Evolutionary conservation across 2,888 invertebrate genomes (phyloP).

Genomic region (Dryocosmus kuriphilus): DNA sequence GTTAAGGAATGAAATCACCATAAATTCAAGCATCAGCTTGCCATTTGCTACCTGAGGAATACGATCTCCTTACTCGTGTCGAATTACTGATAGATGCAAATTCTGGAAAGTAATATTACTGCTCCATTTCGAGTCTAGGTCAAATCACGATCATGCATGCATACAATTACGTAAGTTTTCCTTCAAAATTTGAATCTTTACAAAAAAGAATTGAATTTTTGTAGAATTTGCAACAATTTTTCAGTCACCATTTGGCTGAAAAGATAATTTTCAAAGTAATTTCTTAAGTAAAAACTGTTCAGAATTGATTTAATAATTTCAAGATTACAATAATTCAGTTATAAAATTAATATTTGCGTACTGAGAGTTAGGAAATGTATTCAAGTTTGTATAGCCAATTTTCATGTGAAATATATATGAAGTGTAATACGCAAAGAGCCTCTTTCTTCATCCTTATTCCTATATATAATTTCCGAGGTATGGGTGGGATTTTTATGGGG

Average conservation of each 20-base stretch:
- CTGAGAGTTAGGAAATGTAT: too few relatives aligned
- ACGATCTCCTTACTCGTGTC: constrained; percentile 9
- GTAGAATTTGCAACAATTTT: too few relatives aligned
- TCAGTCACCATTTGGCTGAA: too few relatives aligned
- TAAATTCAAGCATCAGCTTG: constrained; percentile 29
- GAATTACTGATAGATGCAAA: constrained; percentile 35
- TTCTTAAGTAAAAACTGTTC: too few relatives aligned
- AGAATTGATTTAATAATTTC: not conserved
- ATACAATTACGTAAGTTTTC: not conserved
- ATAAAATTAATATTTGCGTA: not conserved
- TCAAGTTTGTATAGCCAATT: too few relatives aligned
- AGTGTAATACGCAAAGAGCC: too few relatives aligned
- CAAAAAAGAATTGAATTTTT: too few relatives aligned
- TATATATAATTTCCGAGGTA: too few relatives aligned
- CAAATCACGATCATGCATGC: not conserved
- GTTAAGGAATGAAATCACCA: constrained; percentile 35
- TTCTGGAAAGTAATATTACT: constrained; percentile 24
- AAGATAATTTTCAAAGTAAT: too few relatives aligned
- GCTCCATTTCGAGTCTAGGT: constrained; percentile 32
- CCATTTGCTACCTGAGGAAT: constrained; percentile 12
- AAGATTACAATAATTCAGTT: not conserved
- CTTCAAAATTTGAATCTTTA: not conserved
- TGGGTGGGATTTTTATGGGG: too few relatives aligned
- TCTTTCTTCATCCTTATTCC: too few relatives aligned
- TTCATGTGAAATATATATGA: too few relatives aligned